Conservation (phyloP, 2,797 vertebrate genomes). For the Melanotaenia nigrans region DNA sequence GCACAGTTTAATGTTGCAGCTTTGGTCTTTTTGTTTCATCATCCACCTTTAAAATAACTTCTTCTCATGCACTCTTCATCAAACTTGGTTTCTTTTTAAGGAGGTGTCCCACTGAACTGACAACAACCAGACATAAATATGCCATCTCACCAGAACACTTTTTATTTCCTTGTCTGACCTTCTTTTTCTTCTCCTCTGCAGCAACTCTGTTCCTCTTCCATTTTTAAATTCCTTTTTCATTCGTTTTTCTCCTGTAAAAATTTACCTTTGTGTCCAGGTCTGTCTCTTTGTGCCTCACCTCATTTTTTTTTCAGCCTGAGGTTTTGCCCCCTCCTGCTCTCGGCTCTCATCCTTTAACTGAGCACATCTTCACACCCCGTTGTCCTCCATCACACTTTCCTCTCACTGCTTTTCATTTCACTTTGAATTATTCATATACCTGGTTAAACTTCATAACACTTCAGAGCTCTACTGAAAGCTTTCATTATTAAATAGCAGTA, state of each 20-base stretch:
- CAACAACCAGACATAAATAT: slow-evolving; percentile 76
- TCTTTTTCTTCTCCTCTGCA: slow-evolving; percentile 56
- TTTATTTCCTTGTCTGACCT: slow-evolving; percentile 72
- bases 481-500: slow-evolving; percentile 14
- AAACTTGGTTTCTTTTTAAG: slow-evolving; percentile 72
- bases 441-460: slow-evolving; percentile 49
- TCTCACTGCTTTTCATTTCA: slow-evolving; percentile 50
- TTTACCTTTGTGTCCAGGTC: slow-evolving; percentile 34
- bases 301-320: slow-evolving; percentile 35
- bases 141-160: slow-evolving; percentile 59
- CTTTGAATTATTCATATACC: slow-evolving; percentile 64
- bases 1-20: slow-evolving; percentile 74
- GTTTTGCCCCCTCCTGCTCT: slow-evolving; percentile 12
- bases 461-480: slow-evolving; percentile 28
- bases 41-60: slow-evolving; percentile 51
- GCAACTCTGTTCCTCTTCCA: slow-evolving; percentile 30
- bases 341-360: slow-evolving; percentile 25
- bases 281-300: slow-evolving; percentile 47
- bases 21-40: slow-evolving; percentile 69
- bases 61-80: slow-evolving; percentile 51
- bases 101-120: slow-evolving; percentile 62
- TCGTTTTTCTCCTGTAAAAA: slow-evolving; percentile 48
- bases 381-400: slow-evolving; percentile 56
- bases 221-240: slow-evolving; percentile 48
- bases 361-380: slow-evolving; percentile 51